Conservation (phyloP, 2,888 invertebrate species). For the Diarsia rubi region DNA sequence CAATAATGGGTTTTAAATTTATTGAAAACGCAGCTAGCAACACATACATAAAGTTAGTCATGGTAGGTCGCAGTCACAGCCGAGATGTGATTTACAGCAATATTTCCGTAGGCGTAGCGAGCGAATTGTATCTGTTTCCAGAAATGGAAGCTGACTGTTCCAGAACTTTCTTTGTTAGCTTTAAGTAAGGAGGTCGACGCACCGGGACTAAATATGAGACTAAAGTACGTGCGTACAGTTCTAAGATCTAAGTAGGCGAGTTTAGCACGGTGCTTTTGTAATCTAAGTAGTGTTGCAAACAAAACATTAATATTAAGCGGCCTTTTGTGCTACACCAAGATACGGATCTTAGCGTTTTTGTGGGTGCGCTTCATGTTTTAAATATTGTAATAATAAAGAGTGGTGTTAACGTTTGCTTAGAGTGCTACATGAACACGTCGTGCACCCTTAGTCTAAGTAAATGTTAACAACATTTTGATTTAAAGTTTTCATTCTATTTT, state of each 20-base stretch:
- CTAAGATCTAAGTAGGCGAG: conserved; percentile 47
- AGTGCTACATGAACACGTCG: conserved; percentile 1
- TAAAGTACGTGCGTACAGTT: conserved; percentile 43
- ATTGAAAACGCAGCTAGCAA: conserved; percentile 52
- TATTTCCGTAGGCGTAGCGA: conserved; percentile 81
- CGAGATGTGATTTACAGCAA: conserved; percentile 82
- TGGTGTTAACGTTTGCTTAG: conserved; percentile 21
- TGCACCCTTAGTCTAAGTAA: conserved; percentile 7
- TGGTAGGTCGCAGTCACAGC: conserved; percentile 75
- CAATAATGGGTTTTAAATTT: conserved; percentile 33
- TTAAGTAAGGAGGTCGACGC: conserved; percentile 65
- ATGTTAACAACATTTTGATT: conserved; percentile 3
- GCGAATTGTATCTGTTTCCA: conserved; percentile 79
- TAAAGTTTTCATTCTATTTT: conserved; percentile 10
- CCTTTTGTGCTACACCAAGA: conserved; percentile 47
- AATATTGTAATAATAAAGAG: conserved; percentile 39
- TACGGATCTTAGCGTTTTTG: conserved; percentile 47
- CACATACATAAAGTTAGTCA: conserved; percentile 74
- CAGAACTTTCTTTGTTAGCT: conserved; percentile 78
- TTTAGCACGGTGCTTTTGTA: conserved; percentile 54
- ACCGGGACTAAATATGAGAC: conserved; percentile 62
- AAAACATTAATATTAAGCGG: conserved; percentile 51
- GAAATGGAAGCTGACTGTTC: conserved; percentile 81
- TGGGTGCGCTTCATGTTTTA: conserved; percentile 54
- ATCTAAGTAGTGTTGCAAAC: conserved; percentile 54